Base-by-base conservation (phyloP, 2,888 invertebrate genomes). In the Ametastegia equiseti region DNA sequence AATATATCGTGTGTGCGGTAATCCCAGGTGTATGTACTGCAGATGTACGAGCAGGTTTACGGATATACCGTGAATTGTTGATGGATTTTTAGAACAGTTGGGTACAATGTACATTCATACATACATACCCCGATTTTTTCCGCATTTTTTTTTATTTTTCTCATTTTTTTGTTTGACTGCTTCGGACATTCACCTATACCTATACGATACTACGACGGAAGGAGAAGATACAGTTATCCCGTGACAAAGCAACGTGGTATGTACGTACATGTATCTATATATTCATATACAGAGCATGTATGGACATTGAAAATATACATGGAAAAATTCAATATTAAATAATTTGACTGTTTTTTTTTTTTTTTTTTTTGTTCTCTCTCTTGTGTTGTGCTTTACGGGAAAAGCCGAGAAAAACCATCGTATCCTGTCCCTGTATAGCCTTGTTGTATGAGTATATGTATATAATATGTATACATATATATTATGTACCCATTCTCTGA, bases 181-280 rank as follows among this genome's bases (percentile, higher is more conserved):
- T 27, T 27, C 27, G n/a, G 45, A 13, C 15, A 23, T 47, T 71
- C 36, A 19, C 6, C 65, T 11, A 39, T 65, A 9, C 54, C 0
- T 19, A n/a, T 36, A 67, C 19, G 30, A 36, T n/a, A 39, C 23
- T 54, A 23, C 23, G 54, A n/a, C 33, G 11, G 36, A 63, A 30
- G 33, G 23, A 23, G 23, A 45, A 45, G 9, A 13, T 71, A 71
- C 45, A 69, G 69, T 71, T 71, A 71, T 33, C 11, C n/a, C 65
- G 27, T 9, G 36, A 69, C 69, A 69, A 69, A 69, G 69, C 69
- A 42, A 42, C 42, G 23, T 63, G n/a, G 15, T 63, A 63, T 33
- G 13, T 60, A 27, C 6, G 30, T 33, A 7, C 63, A 60, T 60
- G 11, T 60, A 60, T 45, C n/a, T 45, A 45, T 45, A n/a, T n/a